Evolutionary conservation across 2,888 invertebrate genomes (phyloP), one percentile per base, ranked within the genome.

Genomic region (Agonopterix arenella): DNA sequence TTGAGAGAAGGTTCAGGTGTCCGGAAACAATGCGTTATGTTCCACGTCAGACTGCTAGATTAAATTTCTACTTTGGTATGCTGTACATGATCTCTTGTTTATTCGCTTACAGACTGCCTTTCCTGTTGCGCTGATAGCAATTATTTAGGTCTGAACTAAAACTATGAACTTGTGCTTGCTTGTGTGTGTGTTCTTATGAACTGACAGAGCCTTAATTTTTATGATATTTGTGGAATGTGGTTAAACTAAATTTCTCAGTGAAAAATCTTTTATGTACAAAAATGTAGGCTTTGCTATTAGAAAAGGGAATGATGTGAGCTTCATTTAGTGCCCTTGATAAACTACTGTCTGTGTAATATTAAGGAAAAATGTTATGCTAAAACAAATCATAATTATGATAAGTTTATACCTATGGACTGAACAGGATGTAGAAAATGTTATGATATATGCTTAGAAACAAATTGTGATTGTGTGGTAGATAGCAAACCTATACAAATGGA

Each of bases 11-110:
- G 68, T 98, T 98, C 73, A 91, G 98, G 54, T 92, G 92, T 59
- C 92, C 93, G 48, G 93, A 93, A 54, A 93, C 93, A 48, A 94
- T 97, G 89, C 92, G 93, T 61, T 91, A 91, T 76, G 94, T 98
- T 54, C 98, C 98, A 2, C 92, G 95, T 64, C 93, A 95, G 82
- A 97, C 98, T 43, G 98, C 98, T 8, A 93, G 95, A 73, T 86
- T 98, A 43, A 98, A 98, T 81, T 93, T 97, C 68, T 95, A 94
- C 80, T 94, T 98, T 82, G 98, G 97, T 41, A 92, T 97, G 80
- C 90, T 98, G 52, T 98, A 97, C 76, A 94, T 97, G 61, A 88
- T 96, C 54, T 94, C 97, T 49, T 95, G 96, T 80, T 91, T 93
- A 70, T 92, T 93, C 85, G 92, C 93, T 53, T 84, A 91, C 54